Base-by-base conservation (phyloP, 92 coral and sea anemone species). In the Palythoa heliodiscus region DNA sequence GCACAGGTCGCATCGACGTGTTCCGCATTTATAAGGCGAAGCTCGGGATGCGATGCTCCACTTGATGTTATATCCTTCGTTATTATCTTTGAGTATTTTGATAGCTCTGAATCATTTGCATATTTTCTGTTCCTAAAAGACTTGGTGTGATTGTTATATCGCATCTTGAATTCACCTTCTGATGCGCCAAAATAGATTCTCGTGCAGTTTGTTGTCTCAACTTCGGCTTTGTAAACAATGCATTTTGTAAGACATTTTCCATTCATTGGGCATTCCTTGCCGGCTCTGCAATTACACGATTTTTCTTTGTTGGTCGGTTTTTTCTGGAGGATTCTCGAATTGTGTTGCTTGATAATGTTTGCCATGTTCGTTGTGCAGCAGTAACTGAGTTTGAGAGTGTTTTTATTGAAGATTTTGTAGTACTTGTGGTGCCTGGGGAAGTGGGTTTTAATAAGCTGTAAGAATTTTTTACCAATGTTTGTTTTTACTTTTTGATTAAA, bases 151-250 rank as follows among this genome's bases (percentile, higher is more conserved):
- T 85, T 73, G 82, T 38, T 50, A 38, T 48, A 73, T 20, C 73
- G 67, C 14, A 20, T 52, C 52, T 84, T 73, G n/a, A 58, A 55
- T 52, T 77, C 67, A 19, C 73, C 73, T 74, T 67, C 82, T 29
- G 87, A 73, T 48, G 70, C 66, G 29, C 82, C 87, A 50, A 29
- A 58, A 57, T 84, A 84, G 25, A 38, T 22, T 72, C 35, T 73
- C 4, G 5, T 70, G 79, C 74, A 22, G 67, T 83, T 67, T 1
- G 52, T 52, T 47, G 78, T 70, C 37, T 19, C 25, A 13, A 86
- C 86, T 48, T 55, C 53, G 52, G 89, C 89, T 29, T 86, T 55
- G 85, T 86, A 86, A 37, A 86, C 64, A 39, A 86, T 77, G 75
- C 39, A 29, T 1, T 29, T 29, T 29, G 35, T 29, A 29, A 29